phyloP scores from a whole-genome alignment of 2,113 vertebrate species.

The Emydocephalus ijimae region DNA sequence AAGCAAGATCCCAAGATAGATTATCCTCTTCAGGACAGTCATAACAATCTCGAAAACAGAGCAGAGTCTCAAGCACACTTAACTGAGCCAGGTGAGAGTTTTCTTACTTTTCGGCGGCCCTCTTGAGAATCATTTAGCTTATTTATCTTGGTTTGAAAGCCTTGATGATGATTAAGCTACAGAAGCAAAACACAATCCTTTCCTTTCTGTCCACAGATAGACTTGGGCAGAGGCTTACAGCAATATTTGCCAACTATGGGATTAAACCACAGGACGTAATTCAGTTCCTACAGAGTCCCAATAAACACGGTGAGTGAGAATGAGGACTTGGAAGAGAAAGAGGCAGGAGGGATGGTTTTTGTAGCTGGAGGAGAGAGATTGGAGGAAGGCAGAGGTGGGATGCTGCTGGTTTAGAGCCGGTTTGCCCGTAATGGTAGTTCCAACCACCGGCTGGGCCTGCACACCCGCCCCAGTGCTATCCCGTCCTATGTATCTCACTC shows the following conservation, averaged over 20 bases:
- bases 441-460: no score
- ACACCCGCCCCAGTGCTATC: no score
- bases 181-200: background rate
- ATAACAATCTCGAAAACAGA: slow-evolving; percentile 21
- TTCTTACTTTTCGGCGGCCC: slow-evolving; percentile 13
- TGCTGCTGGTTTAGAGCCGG: no score
- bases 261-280: slow-evolving; percentile 84
- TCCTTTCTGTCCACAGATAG: slow-evolving; percentile 52
- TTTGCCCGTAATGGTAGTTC: no score
- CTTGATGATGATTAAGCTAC: background rate
- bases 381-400: background rate
- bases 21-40: slow-evolving; percentile 43
- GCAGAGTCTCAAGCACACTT: slow-evolving; percentile 22
- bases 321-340: background rate
- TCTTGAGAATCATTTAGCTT: background rate
- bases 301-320: slow-evolving; percentile 52
- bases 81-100: slow-evolving; percentile 27
- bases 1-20: slow-evolving; percentile 64
- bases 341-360: accelerated
- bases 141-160: background rate
- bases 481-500: no score
- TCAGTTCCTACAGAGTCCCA: slow-evolving; percentile 72
- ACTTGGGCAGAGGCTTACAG: slow-evolving; percentile 75
- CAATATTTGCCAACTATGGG: slow-evolving; percentile 75
- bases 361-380: background rate